Base-by-base conservation (phyloP, 2,797 vertebrate genomes). In the Threskiornis aethiopicus region DNA sequence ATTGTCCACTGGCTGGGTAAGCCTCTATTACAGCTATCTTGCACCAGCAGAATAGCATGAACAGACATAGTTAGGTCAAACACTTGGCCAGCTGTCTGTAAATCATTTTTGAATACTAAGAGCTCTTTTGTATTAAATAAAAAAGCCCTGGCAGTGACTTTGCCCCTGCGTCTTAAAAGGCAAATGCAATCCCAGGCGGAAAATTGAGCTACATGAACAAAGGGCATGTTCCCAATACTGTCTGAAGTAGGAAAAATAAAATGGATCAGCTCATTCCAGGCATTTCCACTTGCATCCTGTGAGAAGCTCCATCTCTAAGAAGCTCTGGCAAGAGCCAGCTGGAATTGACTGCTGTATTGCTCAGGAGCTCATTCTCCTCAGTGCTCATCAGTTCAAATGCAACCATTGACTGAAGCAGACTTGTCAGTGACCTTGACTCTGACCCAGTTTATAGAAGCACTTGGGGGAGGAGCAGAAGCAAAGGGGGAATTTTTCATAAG, bases 1-100 rank as follows among this genome's bases (percentile, higher is more conserved):
- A 97, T 97, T 96, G 93, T 97, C 91, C 94, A 92, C 96, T 69
- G 93, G 61, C 94, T 88, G 80, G 71, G 57, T 89, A 90, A 90
- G 87, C 80, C 76, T 94, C 84, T 96, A 47, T 94, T 96, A 91
- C 78, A 87, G 89, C 90, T 93, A 61, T 89, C 92, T 65, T 71
- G 71, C 76, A 84, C 84, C 82, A 94, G 70, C 87, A 87, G 78
- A 94, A 94, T 44, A 93, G 75, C 89, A 84, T 0, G 61, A 85
- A 57, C 90, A 91, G 84, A 80, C 87, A 78, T 1, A 89, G 86
- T 84, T 82, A 93, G 93, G 95, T 96, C 93, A 96, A 96, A 94
- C 94, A 93, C 93, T 97, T 95, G 94, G 94, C 96, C 95, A 89
- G 86, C 78, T 97, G 94, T 93, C 93, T 94, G 73, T 84, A 96